Evolutionary conservation across 2,113 vertebrate genomes (phyloP), one percentile per base, ranked within the genome.

Genomic region (Odocoileus hemionus): DNA sequence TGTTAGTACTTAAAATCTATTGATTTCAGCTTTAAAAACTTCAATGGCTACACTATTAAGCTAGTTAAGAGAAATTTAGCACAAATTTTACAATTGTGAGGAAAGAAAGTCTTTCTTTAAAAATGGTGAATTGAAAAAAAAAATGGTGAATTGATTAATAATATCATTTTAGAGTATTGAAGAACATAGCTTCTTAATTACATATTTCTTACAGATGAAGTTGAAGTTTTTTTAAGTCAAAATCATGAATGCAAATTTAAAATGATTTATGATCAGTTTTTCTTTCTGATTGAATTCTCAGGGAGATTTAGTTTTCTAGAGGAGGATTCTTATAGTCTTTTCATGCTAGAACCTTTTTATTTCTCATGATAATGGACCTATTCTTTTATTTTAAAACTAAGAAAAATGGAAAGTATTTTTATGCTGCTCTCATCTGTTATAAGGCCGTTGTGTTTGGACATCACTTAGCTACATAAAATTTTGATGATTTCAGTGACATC

Each of bases 331-430:
- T 67, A 26, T 83, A 47, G 76, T 54, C 7, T 89, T 23, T 54
- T 47, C 52, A 43, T 23, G 2, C 21, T 78, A 82, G 21, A 96
- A 64, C 1, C 6, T 0, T 0, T 79, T 89, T 74, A 5, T 92
- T n/a, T 97, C 47, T 95, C 13, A 79, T 64, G 1, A 1, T 86
- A 95, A n/a, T 17, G n/a, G 8, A 60, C 2, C 13, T 33, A 82
- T 9, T 74, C 58, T 58, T 67, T 2, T 10, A 78, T 84, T 91
- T 57, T 94, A 47, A 92, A 90, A 91, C 96, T 30, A 14, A 93
- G 15, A 64, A 70, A 89, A 95, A 55, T 33, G n/a, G 83, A 94
- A 96, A 6, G 1, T 87, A 83, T 92, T 98, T n/a, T 91, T 67
- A 52, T 23, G 23, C 17, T 92, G 2, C 1, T 78, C 4, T 28